Base-by-base conservation (phyloP, 2,888 invertebrate genomes). In the Callyntrura sp. region DNA sequence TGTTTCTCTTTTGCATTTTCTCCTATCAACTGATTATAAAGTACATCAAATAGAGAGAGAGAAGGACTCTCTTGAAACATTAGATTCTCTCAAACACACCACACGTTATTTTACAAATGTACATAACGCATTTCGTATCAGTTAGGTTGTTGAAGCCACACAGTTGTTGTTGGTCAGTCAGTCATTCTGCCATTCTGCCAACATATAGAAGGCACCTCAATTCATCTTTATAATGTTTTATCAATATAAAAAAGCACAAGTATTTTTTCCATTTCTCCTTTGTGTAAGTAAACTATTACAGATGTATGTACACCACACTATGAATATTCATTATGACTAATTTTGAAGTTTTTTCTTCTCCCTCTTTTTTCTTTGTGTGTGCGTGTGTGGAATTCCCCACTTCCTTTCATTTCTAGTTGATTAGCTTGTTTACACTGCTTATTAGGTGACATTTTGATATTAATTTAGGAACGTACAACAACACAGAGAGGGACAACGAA, bases 261-360 rank as follows among this genome's bases (percentile, higher is more conserved):
- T 35, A n/a, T 35, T 35, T 35, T 35, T 35, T 35, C 35, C 6
- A 4, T 35, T 35, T 6, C 35, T 35, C 35, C 35, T 35, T 35
- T 35, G 35, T 35, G 6, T 6, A 35, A 35, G 25, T 6, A 35
- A 35, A 12, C 62, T 35, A 35, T 25, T 79, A 84, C n/a, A n/a
- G n/a, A n/a, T n/a, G n/a, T n/a, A n/a, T n/a, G n/a, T n/a, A n/a
- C n/a, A n/a, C n/a, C n/a, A n/a, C 68, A 88, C 82, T 78, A 88
- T 90, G 88, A 90, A 90, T 90, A 90, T 90, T 90, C 90, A 90
- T 90, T 86, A 90, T 78, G 23, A 78, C 17, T 78, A 78, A 78
- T 55, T 78, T 57, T 78, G 78, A 55, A 78, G 55, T n/a, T 14
- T 51, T 51, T 73, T 51, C 45, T 23, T 62, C 23, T 35, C n/a